Evolutionary conservation across 2,797 vertebrate species (phyloP).

Genomic region (Tiaroga cobitis): DNA sequence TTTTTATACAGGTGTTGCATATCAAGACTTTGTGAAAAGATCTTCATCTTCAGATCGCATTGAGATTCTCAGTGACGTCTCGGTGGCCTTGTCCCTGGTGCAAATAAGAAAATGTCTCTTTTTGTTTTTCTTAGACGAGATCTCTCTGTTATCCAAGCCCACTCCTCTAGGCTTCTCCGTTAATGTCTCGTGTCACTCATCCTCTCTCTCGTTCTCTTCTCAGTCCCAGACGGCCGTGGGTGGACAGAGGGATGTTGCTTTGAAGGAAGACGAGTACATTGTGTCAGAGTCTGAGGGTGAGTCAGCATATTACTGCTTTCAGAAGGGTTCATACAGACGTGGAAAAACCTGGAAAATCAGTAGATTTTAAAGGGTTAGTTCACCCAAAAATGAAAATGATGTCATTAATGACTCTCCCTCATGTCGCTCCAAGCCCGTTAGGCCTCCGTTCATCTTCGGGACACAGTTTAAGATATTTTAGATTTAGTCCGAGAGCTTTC

Average conservation of each 20-base stretch:
- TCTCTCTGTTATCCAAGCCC: constrained; percentile 64
- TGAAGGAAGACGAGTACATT: constrained; percentile 88
- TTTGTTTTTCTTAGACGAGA: constrained; percentile 54
- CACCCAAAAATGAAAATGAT: too few relatives aligned
- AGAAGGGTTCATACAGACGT: background rate
- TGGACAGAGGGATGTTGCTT: constrained; percentile 81
- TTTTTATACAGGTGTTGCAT: constrained; percentile 34
- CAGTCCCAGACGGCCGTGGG: constrained; percentile 85
- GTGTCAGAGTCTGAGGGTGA: constrained; percentile 86
- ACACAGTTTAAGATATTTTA: too few relatives aligned
- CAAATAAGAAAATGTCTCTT: constrained; percentile 59
- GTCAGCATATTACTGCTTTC: constrained; percentile 42
- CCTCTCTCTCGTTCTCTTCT: background rate
- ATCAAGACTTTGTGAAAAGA: constrained; percentile 16
- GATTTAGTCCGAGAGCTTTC: too few relatives aligned
- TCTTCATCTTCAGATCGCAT: constrained; percentile 11
- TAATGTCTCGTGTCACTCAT: constrained; percentile 49
- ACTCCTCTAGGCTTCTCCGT: constrained; percentile 52
- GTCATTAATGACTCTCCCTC: too few relatives aligned
- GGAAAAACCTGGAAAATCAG: background rate
- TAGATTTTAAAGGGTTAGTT: too few relatives aligned
- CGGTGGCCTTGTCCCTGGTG: constrained; percentile 64
- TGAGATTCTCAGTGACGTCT: constrained; percentile 12
- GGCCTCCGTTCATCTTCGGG: too few relatives aligned
- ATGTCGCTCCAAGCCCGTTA: too few relatives aligned